phyloP scores from a whole-genome alignment of 2,888 invertebrate genomes.

The Isotomurus palustris region DNA sequence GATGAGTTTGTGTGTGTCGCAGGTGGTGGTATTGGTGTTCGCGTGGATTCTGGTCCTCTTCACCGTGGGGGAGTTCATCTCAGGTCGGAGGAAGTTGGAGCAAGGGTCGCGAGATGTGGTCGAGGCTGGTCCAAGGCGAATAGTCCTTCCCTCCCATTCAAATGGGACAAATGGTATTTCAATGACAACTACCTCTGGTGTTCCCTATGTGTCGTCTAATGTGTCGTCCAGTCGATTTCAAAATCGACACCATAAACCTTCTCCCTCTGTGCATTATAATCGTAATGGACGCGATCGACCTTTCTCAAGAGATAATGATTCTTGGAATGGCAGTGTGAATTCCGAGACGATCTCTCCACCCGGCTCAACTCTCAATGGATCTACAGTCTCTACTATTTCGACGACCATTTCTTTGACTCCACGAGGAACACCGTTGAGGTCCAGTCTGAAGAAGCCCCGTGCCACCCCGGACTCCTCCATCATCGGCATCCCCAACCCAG shows the following conservation, averaged over 20 bases:
- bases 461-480: constrained; percentile 62
- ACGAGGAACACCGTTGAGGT: constrained; percentile 63
- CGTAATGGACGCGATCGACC: too few species aligned
- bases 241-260: background rate
- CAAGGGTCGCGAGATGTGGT: constrained; percentile 51
- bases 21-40: constrained; percentile 43
- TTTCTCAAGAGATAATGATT: constrained; percentile 1
- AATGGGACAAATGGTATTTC: constrained; percentile 64
- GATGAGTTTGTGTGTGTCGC: constrained; percentile 2
- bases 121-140: constrained; percentile 47
- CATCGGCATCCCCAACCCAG: constrained; percentile 83
- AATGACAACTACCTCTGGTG: constrained; percentile 78
- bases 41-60: constrained; percentile 42
- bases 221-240: background rate
- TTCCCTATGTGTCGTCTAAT: constrained; percentile 44
- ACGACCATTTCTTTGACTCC: constrained; percentile 37
- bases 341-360: constrained; percentile 32
- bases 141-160: constrained; percentile 62
- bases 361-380: constrained; percentile 30
- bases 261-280: too few species aligned
- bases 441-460: constrained; percentile 77
- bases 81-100: constrained; percentile 25
- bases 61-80: constrained; percentile 41
- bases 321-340: constrained; percentile 44
- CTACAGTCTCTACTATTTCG: constrained; percentile 43